These are phyloP conservation scores for Ptilonorhynchus violaceus DNA, from an alignment of 2,113 vertebrate genomes.

Conservation along the genomic window DNA sequence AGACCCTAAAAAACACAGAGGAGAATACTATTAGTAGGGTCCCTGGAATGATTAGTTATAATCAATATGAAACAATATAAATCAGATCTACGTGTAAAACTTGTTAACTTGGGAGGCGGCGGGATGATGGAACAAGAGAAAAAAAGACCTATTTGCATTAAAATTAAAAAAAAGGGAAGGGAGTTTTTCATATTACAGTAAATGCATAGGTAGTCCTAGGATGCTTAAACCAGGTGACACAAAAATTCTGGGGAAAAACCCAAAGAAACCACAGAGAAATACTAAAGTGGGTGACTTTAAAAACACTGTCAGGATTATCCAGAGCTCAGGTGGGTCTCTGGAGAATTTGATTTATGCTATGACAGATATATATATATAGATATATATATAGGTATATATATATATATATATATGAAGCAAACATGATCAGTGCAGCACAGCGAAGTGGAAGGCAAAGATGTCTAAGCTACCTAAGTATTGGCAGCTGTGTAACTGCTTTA, in stretches of 20 bases:
- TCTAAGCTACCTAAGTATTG: background rate
- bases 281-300: background rate
- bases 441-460: background rate
- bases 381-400: background rate
- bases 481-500: background rate
- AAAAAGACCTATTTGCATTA: background rate
- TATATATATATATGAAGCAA: background rate
- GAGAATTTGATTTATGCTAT: background rate
- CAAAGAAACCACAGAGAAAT: background rate
- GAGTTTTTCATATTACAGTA: background rate
- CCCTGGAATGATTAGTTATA: background rate
- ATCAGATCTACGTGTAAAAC: background rate
- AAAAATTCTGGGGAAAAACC: background rate
- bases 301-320: background rate
- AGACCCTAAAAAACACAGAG: slow-evolving; percentile 79
- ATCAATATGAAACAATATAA: background rate
- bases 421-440: background rate
- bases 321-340: background rate
- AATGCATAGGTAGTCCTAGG: background rate
- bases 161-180: background rate
- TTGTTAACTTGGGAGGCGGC: background rate
- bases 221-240: background rate
- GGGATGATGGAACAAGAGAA: background rate
- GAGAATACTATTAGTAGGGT: background rate
- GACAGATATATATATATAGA: too few species aligned